Percentiles rank a stretch among this genome's conserved stretches.
phyloP scores from a whole-genome alignment of 2,797 vertebrate genomes.

The Sparidentex hasta region DNA sequence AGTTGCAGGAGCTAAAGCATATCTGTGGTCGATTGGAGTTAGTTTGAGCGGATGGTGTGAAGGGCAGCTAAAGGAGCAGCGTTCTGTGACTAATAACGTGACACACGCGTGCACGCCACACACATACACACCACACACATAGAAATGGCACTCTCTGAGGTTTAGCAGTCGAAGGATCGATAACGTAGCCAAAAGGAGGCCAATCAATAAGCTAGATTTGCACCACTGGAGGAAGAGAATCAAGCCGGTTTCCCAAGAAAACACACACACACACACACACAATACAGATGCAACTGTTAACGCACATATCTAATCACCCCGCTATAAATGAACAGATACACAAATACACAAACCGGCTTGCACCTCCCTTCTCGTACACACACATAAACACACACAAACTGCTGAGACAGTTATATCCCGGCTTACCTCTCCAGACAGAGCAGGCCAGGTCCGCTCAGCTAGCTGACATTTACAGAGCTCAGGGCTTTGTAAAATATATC shows the following conservation, averaged over 20 bases:
- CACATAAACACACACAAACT: background rate
- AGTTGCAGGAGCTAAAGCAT: conserved; percentile 39
- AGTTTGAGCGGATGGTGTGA: conserved; percentile 69
- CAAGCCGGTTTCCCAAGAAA: conserved; percentile 62
- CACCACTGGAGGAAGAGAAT: conserved; percentile 68
- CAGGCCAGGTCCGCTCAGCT: background rate
- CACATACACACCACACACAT: conserved; percentile 28
- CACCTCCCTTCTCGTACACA: conserved; percentile 4
- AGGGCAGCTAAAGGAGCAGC: conserved; percentile 70
- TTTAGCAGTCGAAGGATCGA: conserved; percentile 73
- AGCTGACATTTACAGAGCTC: conserved; percentile 37
- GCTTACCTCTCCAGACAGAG: conserved; percentile 28
- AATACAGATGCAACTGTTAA: background rate
- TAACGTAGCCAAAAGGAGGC: conserved; percentile 72
- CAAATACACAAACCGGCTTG: conserved; percentile 12
- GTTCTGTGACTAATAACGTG: conserved; percentile 65
- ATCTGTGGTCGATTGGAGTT: conserved; percentile 63
- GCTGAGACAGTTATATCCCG: conserved; percentile 19
- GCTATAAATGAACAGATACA: conserved; percentile 27
- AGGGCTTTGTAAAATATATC: conserved; percentile 32
- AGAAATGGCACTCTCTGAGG: conserved; percentile 42
- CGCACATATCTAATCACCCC: conserved; percentile 7
- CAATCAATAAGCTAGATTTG: conserved; percentile 82
- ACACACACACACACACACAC: conserved; percentile 37
- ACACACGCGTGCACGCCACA: conserved; percentile 22